A percentile compares a stretch with the other conserved stretches of the same genome.
Conservation (phyloP, 2,888 invertebrate species). For the Caradrina clavipalpis region DNA sequence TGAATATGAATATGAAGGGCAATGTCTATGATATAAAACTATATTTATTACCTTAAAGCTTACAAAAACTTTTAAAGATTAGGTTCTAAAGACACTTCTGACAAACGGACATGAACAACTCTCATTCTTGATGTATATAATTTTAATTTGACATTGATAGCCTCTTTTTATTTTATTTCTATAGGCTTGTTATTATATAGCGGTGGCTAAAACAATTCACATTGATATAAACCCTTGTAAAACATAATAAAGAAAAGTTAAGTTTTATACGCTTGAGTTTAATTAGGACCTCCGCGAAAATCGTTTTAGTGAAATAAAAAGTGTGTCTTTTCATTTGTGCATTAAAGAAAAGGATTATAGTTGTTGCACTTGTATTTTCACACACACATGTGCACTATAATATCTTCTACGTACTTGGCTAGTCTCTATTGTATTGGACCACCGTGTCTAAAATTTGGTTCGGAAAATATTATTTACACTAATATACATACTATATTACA, state of each 20-base stretch:
- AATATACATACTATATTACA: too few relatives aligned
- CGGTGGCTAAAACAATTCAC: conserved; percentile 49
- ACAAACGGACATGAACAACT: conserved; percentile 19
- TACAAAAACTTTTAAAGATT: neutral
- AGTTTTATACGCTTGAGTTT: conserved; percentile 19
- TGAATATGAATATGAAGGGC: too few relatives aligned
- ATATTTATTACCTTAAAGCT: neutral
- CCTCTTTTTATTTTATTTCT: conserved; percentile 26
- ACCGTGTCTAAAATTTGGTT: too few relatives aligned
- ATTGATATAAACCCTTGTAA: conserved; percentile 37
- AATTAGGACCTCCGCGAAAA: conserved; percentile 7
- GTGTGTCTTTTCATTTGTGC: neutral
- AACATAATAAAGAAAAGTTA: conserved; percentile 35
- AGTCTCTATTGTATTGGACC: too few relatives aligned
- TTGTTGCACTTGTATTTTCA: too few relatives aligned
- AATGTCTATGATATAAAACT: neutral
- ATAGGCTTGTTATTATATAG: neutral
- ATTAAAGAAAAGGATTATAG: too few relatives aligned
- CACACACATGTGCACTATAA: too few relatives aligned
- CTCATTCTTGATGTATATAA: neutral
- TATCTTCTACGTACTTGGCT: too few relatives aligned
- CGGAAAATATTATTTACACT: too few relatives aligned
- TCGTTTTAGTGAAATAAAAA: conserved; percentile 15
- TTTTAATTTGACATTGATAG: conserved; percentile 12
- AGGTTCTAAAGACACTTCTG: neutral